Evolutionary conservation across 2,888 invertebrate genomes (phyloP), one percentile per base, ranked within the genome.

Genomic region (Dasysyrphus tricinctus): DNA sequence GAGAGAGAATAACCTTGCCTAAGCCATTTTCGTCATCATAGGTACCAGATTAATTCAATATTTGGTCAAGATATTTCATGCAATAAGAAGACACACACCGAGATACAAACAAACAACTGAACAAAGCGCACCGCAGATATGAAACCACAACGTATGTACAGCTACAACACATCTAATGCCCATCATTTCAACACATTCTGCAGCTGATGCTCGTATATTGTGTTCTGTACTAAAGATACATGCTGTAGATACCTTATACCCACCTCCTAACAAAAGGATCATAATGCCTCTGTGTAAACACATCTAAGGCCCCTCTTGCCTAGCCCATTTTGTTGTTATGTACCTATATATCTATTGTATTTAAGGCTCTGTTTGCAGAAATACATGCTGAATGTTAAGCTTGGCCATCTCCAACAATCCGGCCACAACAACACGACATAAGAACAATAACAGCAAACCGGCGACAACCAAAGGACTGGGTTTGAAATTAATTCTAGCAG

Each of bases 1-100:
- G 11, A 42, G 29, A 14, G 19, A 5, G 51, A 7, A 12, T 3
- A 7, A 57, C 34, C 8, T 56, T n/a, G 56, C 16, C 7, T n/a
- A 37, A 37, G 47, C 34, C 19, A 42, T 72, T 57, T 56, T 65
- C 42, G 44, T 47, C 37, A 77, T 32, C 59, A 80, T 16, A 37
- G 37, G 5, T n/a, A 54, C 72, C 73, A 74, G 74, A 85, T 73
- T 85, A 81, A 78, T 85, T 81, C 81, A 85, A 85, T 85, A 85
- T 85, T 81, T 81, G 81, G 77, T 56, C 61, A 85, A 78, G 70
- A 77, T 85, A 85, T 85, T 81, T 85, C 78, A 75, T 39, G 72
- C 65, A 16, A 59, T 56, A 47, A 72, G 73, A 63, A 65, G 47
- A 67, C 70, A 70, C 57, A 81, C 74, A 63, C n/a, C n/a, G 14